Conservation (phyloP, 2,113 vertebrate genomes). For the Crotalus horridus region DNA sequence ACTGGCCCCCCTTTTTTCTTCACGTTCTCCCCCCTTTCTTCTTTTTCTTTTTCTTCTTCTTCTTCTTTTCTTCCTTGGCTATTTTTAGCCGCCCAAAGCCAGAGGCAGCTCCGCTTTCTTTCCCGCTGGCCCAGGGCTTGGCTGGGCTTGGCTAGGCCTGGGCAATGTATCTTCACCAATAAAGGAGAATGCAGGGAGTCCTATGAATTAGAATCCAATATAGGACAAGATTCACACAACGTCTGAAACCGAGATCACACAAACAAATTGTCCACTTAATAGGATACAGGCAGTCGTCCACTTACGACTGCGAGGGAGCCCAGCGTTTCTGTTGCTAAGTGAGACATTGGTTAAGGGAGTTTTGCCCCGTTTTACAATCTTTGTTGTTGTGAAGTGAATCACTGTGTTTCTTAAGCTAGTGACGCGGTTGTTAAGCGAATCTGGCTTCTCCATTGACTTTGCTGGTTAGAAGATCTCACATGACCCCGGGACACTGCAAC, state of each 20-base stretch:
- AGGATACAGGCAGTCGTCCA: not conserved
- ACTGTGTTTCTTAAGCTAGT: too few relatives aligned
- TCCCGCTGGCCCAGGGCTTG: constrained; percentile 35
- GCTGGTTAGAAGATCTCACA: too few relatives aligned
- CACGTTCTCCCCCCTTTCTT: not conserved
- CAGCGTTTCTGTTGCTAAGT: not conserved
- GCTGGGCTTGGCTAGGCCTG: constrained; percentile 32
- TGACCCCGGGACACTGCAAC: too few relatives aligned
- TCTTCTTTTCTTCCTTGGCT: constrained; percentile 48
- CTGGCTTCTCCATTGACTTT: too few relatives aligned
- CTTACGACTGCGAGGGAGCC: not conserved
- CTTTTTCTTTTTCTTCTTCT: not conserved
- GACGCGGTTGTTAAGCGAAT: too few relatives aligned
- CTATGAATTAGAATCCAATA: not conserved
- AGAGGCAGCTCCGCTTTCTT: constrained; percentile 63
- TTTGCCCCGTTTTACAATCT: too few relatives aligned
- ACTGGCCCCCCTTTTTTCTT: constrained; percentile 18
- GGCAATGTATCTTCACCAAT: constrained; percentile 42
- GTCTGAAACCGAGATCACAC: not conserved
- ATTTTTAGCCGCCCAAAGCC: constrained; percentile 84
- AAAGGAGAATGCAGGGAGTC: not conserved
- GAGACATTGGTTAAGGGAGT: not conserved
- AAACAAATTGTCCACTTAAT: fast-evolving
- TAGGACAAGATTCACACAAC: not conserved
- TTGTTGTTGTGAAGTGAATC: too few relatives aligned